A percentile compares a stretch with the other conserved stretches of the same genome.
Conservation (phyloP, 2,113 vertebrate species). For the Oryzias curvinotus region DNA sequence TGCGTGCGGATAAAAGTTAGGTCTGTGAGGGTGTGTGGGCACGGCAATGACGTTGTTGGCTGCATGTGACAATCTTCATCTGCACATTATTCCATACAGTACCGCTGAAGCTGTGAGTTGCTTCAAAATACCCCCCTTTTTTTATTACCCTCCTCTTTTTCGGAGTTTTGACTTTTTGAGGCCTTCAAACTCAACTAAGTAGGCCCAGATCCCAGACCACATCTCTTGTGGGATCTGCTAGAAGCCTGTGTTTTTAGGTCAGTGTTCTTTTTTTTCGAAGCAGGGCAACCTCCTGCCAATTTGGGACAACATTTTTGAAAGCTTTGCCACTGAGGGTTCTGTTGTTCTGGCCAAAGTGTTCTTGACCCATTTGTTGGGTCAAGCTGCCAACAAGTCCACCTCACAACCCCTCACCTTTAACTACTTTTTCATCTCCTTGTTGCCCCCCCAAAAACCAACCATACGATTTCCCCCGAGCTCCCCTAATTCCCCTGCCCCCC, state of each 20-base stretch:
- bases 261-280: constrained; percentile 48
- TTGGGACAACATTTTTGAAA: constrained; percentile 26
- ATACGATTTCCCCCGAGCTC: constrained; percentile 74
- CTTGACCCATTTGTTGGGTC: constrained; percentile 25
- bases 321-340: constrained; percentile 23
- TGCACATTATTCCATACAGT: constrained; percentile 37
- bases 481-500: constrained; percentile 62
- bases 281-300: constrained; percentile 44
- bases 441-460: constrained; percentile 64
- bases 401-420: constrained; percentile 6
- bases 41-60: constrained; percentile 26
- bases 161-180: constrained; percentile 60
- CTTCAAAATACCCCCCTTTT: constrained; percentile 47
- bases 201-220: constrained; percentile 60
- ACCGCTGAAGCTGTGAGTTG: constrained; percentile 57
- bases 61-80: constrained; percentile 25
- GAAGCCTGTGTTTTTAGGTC: constrained; percentile 66
- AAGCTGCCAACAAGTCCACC: constrained; percentile 5
- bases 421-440: constrained; percentile 40
- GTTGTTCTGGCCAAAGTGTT: constrained; percentile 25
- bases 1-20: constrained; percentile 48
- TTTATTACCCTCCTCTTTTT: constrained; percentile 40
- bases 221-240: constrained; percentile 57
- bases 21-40: constrained; percentile 14
- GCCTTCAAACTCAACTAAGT: constrained; percentile 66